Evolutionary conservation across 1,140 invertebrate genomes (phyloP).

Genomic region (Drosophila tropicalis): DNA sequence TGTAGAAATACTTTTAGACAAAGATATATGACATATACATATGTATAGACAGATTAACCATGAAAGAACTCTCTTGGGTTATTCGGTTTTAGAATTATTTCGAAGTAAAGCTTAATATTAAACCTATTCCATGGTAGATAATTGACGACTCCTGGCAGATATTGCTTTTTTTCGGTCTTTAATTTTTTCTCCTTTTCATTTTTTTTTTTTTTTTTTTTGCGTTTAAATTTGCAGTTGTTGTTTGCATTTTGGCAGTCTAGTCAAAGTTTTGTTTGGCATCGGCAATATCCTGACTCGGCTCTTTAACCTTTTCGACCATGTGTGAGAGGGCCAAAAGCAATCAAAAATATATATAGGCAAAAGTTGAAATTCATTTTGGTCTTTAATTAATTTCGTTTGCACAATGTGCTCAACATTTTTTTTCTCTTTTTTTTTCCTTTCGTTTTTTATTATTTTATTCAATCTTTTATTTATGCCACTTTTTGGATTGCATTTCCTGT

Average conservation of each 20-base stretch:
- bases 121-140: too few relatives aligned
- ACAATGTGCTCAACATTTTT: not conserved
- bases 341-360: constrained; percentile 29
- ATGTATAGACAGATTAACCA: too few relatives aligned
- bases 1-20: too few relatives aligned
- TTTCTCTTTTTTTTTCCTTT: not conserved
- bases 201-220: constrained; percentile 9
- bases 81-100: too few relatives aligned
- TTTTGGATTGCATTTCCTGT: constrained; percentile 50
- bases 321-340: constrained; percentile 15
- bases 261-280: constrained; percentile 75
- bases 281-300: constrained; percentile 66
- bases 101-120: too few relatives aligned
- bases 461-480: constrained; percentile 28
- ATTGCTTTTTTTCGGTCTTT: too few relatives aligned
- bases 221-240: constrained; percentile 25
- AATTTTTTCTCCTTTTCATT: constrained; percentile 10
- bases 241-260: constrained; percentile 60
- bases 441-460: constrained; percentile 34
- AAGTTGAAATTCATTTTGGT: constrained; percentile 38
- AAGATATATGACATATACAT: too few relatives aligned
- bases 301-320: constrained; percentile 56
- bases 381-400: constrained; percentile 68
- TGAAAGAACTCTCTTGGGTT: too few relatives aligned
- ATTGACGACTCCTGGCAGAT: too few relatives aligned